These are phyloP conservation scores for Diplodus sargus DNA, from an alignment of 2,797 vertebrate genomes.

Conservation along the genomic window DNA sequence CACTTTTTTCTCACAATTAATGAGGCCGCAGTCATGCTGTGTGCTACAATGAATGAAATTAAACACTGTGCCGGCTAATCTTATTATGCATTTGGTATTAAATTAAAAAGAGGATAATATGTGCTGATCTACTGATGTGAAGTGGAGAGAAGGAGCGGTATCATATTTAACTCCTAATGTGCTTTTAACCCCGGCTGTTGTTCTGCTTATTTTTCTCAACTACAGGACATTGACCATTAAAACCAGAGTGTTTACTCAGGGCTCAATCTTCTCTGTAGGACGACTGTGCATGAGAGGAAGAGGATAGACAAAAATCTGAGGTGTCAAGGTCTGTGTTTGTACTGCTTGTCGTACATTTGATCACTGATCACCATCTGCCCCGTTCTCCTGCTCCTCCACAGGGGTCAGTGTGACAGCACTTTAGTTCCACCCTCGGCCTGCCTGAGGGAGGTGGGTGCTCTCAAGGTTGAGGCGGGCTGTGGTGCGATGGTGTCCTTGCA, in stretches of 20 bases:
- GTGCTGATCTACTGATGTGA: conserved; percentile 70
- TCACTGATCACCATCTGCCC: conserved; percentile 64
- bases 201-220: conserved; percentile 63
- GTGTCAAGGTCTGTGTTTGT: conserved; percentile 43
- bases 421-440: conserved; percentile 57
- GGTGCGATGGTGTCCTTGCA: conserved; percentile 70
- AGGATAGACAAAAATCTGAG: conserved; percentile 1
- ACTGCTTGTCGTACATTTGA: conserved; percentile 56
- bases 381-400: conserved; percentile 68
- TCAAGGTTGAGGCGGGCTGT: conserved; percentile 74
- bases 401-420: conserved; percentile 74
- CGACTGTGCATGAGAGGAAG: background rate
- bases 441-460: conserved; percentile 31
- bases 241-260: conserved; percentile 46
- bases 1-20: conserved; percentile 90
- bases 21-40: conserved; percentile 88
- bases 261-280: conserved; percentile 1
- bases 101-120: conserved; percentile 78
- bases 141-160: conserved; percentile 62
- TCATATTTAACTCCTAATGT: conserved; percentile 71
- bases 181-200: conserved; percentile 50
- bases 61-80: conserved; percentile 89
- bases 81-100: conserved; percentile 88
- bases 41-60: conserved; percentile 89
- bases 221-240: conserved; percentile 58